Percentiles rank a stretch among this genome's conserved stretches.
These are phyloP conservation scores for Ischnura elegans DNA, from an alignment of 2,888 invertebrate species.

Conservation along the genomic window DNA sequence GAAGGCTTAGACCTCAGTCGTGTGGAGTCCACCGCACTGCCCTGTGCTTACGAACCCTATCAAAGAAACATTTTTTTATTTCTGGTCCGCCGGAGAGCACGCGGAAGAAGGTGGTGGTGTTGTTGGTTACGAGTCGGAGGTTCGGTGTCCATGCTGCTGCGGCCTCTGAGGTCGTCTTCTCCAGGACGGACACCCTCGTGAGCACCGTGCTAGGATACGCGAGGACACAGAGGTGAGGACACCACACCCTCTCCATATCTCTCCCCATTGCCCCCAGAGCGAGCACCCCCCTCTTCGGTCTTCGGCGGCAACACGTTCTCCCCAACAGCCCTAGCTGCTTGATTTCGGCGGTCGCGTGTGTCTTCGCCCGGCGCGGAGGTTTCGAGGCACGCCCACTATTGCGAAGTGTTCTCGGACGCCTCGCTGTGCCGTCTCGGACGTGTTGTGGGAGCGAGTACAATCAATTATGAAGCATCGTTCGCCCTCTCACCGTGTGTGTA, in stretches of 20 bases:
- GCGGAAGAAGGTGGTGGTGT: not conserved
- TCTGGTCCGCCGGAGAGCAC: not conserved
- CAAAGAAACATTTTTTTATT: slow-evolving; percentile 8
- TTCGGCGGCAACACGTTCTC: not conserved
- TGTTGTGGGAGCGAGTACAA: not conserved
- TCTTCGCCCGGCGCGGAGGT: not conserved
- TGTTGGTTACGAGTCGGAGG: slow-evolving; percentile 16
- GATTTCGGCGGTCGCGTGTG: not conserved
- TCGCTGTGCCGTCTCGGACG: not conserved
- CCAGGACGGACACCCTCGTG: slow-evolving; percentile 50
- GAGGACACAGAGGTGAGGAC: slow-evolving; percentile 43
- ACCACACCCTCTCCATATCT: not conserved
- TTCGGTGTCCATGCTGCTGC: slow-evolving; percentile 56
- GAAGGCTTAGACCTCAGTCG: slow-evolving; percentile 62
- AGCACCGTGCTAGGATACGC: slow-evolving; percentile 55
- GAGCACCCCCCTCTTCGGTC: not conserved
- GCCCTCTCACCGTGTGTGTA: not conserved
- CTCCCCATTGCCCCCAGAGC: not conserved
- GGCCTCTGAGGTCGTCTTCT: slow-evolving; percentile 47
- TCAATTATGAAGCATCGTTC: not conserved
- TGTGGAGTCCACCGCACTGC: slow-evolving; percentile 67
- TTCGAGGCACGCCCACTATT: not conserved
- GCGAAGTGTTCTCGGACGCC: not conserved
- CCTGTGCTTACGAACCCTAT: slow-evolving; percentile 60
- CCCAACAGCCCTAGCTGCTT: not conserved